Conservation (phyloP, 2,797 vertebrate genomes). For the Orientallactaga sibirica region DNA sequence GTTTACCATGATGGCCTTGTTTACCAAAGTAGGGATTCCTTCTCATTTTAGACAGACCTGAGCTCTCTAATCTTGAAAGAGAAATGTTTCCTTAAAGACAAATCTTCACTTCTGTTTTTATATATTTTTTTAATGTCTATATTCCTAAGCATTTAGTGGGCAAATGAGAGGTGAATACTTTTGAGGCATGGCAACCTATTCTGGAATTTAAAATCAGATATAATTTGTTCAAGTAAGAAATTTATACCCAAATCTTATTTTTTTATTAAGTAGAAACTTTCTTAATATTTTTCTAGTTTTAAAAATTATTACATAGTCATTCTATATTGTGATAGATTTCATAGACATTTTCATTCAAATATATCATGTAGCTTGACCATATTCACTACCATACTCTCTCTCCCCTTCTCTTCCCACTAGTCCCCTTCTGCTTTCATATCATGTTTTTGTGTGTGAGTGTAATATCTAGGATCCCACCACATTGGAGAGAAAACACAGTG, state of each 20-base stretch:
- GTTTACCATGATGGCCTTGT: background rate
- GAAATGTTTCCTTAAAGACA: conserved; percentile 31
- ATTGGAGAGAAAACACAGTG: background rate
- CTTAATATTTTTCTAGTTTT: background rate
- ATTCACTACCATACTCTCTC: background rate
- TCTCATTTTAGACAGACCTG: background rate
- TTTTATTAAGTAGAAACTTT: no score
- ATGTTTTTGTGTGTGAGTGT: background rate
- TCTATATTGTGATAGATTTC: background rate
- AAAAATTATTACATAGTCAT: background rate
- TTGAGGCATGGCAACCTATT: conserved; percentile 24
- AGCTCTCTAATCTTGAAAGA: conserved; percentile 16
- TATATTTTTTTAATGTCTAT: background rate
- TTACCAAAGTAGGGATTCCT: background rate
- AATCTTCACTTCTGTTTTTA: background rate
- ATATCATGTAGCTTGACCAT: background rate
- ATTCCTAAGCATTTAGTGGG: conserved; percentile 40
- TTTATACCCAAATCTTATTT: background rate
- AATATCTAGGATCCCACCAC: background rate
- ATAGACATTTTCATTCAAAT: background rate
- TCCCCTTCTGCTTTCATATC: background rate
- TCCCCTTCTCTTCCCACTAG: background rate
- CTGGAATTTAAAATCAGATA: conserved; percentile 31
- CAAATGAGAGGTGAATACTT: background rate
- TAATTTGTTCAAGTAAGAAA: conserved; percentile 39